Base-by-base conservation (phyloP, 1,140 invertebrate species). In the Panonychus citri region DNA sequence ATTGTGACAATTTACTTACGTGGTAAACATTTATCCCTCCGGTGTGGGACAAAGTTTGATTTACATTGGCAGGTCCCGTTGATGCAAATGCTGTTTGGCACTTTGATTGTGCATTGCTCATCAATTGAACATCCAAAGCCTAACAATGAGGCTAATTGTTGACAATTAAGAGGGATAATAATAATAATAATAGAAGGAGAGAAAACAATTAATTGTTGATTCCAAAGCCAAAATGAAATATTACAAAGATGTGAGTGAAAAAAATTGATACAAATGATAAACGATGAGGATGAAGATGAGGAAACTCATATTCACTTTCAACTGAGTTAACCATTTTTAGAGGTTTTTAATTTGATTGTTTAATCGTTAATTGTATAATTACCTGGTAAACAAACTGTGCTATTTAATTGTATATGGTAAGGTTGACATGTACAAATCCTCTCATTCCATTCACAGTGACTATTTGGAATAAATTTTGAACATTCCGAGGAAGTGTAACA, bases 11-110 rank as follows among this genome's bases (percentile, higher is more conserved):
- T n/a, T n/a, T 67, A 82, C 83, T 85, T 77, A 88, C 85, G 83
- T 67, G 78, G 76, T 34, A 88, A 74, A 70, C 85, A 89, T 26
- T 83, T 86, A 66, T 89, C 85, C 66, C 82, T 78, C 62, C 83
- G 76, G 69, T 85, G 84, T 64, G 83, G 82, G 46, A 87, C 70
- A 69, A 79, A 83, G 54, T 83, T 82, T 62, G 81, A 77, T 55
- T 80, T 76, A 67, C 85, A 88, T 27, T 78, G 75, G 67, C 85
- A 85, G 30, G 76, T 71, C n/a, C 78, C 78, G 53, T 78, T 76
- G 42, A 77, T 65, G 62, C 82, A 85, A 59, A 72, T 74, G 64
- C 81, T 82, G 63, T 83, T 79, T n/a, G 80, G 79, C 46, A 84
- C 81, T 70, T 81, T 82, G 68, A 82, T 70, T 2, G 76, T 76